Evolutionary conservation across 1,140 invertebrate genomes (phyloP).

Genomic region (Aporrectodea caliginosa): DNA sequence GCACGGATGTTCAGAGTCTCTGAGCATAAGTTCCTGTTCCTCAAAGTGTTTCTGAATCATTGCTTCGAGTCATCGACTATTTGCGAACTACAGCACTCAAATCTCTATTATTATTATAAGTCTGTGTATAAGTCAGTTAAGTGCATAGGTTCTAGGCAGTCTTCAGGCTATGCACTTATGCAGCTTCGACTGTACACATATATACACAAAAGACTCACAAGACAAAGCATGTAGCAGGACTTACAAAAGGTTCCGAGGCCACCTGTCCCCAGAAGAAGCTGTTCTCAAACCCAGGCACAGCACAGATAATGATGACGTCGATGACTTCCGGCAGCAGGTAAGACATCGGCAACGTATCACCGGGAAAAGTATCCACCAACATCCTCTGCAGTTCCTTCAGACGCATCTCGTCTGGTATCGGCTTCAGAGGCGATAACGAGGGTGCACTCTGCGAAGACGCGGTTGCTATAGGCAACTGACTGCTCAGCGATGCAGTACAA

Average conservation of each 20-base stretch:
- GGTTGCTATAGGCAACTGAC: too few species aligned
- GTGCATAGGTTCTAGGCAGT: neutral
- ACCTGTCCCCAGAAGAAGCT: neutral
- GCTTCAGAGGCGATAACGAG: too few species aligned
- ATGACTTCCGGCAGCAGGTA: neutral
- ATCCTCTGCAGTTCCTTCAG: neutral
- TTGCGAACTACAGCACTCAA: too few species aligned
- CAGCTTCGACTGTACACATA: neutral
- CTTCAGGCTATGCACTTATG: neutral
- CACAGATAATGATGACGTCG: neutral
- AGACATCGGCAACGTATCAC: neutral
- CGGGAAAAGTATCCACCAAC: neutral
- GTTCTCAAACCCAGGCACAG: neutral
- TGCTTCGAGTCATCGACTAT: too few species aligned
- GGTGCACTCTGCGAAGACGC: too few species aligned
- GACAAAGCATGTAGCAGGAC: neutral
- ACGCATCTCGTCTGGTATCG: neutral
- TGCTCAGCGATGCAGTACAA: too few species aligned
- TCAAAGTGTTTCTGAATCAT: too few species aligned
- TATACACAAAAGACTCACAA: neutral
- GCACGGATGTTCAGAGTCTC: too few species aligned
- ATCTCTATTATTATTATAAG: neutral
- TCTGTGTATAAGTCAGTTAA: neutral
- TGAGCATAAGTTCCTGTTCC: too few species aligned
- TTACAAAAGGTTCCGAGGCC: neutral